Conservation (phyloP, 2,113 vertebrate species). For the Motacilla tschutschensis region DNA sequence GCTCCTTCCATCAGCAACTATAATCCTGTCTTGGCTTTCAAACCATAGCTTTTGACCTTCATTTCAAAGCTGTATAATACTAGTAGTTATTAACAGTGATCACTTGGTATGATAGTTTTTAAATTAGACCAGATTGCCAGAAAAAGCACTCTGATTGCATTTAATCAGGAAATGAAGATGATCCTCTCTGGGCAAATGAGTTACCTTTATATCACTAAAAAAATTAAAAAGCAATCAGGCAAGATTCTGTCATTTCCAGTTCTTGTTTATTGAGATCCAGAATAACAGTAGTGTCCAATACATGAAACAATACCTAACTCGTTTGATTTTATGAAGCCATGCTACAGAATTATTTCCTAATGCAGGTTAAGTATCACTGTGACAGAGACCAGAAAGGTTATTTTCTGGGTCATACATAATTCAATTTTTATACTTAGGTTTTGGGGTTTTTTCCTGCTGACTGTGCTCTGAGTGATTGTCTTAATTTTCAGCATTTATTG, state of each 20-base stretch:
- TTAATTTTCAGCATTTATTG: neutral
- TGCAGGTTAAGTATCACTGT: neutral
- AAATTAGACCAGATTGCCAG: slow-evolving; percentile 64
- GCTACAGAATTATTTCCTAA: neutral
- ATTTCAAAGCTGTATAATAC: slow-evolving; percentile 50
- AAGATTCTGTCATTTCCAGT: neutral
- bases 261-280: slow-evolving; percentile 10
- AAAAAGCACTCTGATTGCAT: slow-evolving; percentile 54
- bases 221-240: neutral
- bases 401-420: neutral
- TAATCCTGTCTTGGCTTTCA: slow-evolving; percentile 38
- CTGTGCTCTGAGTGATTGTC: neutral
- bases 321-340: slow-evolving; percentile 8
- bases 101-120: slow-evolving; percentile 59
- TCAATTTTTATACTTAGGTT: neutral
- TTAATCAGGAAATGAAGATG: slow-evolving; percentile 64
- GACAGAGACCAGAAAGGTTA: slow-evolving; percentile 1
- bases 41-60: slow-evolving; percentile 56
- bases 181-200: slow-evolving; percentile 38
- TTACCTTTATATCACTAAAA: neutral
- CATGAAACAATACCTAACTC: neutral
- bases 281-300: neutral
- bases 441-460: neutral
- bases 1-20: neutral
- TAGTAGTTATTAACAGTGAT: slow-evolving; percentile 60